phyloP scores from a whole-genome alignment of 2,113 vertebrate genomes.

The Hyperopisus bebe region DNA sequence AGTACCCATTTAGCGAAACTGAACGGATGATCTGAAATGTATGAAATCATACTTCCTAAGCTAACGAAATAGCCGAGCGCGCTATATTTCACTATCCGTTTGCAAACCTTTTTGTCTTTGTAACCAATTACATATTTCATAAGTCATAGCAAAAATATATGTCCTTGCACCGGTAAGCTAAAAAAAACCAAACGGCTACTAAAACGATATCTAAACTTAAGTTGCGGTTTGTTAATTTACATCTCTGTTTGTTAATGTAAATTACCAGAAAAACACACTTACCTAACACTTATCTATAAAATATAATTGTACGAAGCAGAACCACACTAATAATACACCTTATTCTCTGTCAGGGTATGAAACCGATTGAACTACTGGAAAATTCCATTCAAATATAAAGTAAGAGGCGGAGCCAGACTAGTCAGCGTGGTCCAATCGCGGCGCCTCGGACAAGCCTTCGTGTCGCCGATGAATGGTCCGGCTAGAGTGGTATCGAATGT shows the following conservation, averaged over 20 bases:
- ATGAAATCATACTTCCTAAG: not conserved
- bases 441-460: not conserved
- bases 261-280: not conserved
- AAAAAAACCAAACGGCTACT: not conserved
- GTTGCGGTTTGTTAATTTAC: not conserved
- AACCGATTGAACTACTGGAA: slow-evolving; percentile 43
- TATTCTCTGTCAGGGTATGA: not conserved
- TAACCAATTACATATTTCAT: not conserved
- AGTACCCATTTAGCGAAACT: not conserved
- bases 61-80: not conserved
- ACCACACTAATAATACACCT: not conserved
- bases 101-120: not conserved
- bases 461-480: slow-evolving; percentile 22
- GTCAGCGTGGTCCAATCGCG: not conserved
- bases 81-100: not conserved
- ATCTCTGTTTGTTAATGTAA: not conserved
- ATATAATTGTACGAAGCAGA: not conserved
- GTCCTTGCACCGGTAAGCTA: not conserved
- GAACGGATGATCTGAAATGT: not conserved
- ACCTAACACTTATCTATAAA: not conserved
- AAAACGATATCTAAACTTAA: not conserved
- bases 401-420: not conserved
- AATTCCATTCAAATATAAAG: slow-evolving; percentile 46
- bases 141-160: not conserved
- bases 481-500: slow-evolving; percentile 33